Base-by-base conservation (phyloP, 2,888 invertebrate species). In the Phalangium opilio region DNA sequence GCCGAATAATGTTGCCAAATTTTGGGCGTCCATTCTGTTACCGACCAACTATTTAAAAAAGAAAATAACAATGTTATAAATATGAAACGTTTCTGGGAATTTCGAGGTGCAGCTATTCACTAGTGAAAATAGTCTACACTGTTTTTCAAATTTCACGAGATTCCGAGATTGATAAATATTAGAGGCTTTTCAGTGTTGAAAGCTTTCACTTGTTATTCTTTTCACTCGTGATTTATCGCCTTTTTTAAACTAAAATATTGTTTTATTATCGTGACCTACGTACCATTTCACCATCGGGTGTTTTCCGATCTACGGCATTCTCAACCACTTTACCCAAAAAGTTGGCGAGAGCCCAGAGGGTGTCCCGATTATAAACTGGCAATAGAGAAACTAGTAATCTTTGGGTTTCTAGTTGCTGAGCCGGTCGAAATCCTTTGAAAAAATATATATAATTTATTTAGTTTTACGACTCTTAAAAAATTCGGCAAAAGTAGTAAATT, bases 21-120 rank as follows among this genome's bases (percentile, higher is more conserved):
- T 93, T 45, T 78, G 81, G 40, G 83, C 79, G 66, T 90, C 86
- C 93, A 93, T 93, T 71, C 84, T 87, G 70, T 91, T 91, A 2
- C 91, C 91, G 12, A 76, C 66, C 41, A 78, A 74, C 80, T 72
- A 59, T 7, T 55, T 54, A 45, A 21, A 36, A 43, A 36, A 39
- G 44, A 32, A 12, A 21, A 49, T 43, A 14, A 8, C 27, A 49
- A n/a, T n/a, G n/a, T n/a, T n/a, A n/a, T n/a, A n/a, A n/a, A n/a
- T n/a, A n/a, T n/a, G n/a, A n/a, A n/a, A n/a, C n/a, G n/a, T n/a
- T n/a, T n/a, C n/a, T n/a, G n/a, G n/a, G n/a, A n/a, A n/a, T n/a
- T n/a, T n/a, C n/a, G n/a, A n/a, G n/a, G n/a, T n/a, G n/a, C n/a
- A n/a, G n/a, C n/a, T n/a, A n/a, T n/a, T n/a, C n/a, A n/a, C n/a